These are phyloP conservation scores for Panthera leo DNA, from an alignment of 2,113 vertebrate species.

Conservation along the genomic window DNA sequence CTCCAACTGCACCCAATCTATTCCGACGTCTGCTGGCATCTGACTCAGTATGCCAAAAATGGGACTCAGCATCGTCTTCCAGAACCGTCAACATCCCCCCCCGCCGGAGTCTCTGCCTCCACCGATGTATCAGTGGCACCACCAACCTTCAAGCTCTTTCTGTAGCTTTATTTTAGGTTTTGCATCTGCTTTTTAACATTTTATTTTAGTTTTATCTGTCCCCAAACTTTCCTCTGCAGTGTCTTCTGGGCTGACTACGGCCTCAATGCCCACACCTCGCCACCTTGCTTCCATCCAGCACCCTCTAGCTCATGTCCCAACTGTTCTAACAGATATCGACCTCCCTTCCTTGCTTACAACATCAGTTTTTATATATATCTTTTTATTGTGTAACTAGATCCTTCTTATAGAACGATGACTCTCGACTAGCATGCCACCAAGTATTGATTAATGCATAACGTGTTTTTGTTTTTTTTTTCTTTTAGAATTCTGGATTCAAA, in stretches of 20 bases:
- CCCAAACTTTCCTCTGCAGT: background rate
- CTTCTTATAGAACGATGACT: background rate
- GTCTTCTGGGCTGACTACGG: background rate
- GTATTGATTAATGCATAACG: background rate
- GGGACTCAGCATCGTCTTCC: background rate
- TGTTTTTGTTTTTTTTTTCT: background rate
- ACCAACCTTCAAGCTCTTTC: background rate
- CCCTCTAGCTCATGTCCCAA: background rate
- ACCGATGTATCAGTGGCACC: background rate
- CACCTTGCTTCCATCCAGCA: accelerated
- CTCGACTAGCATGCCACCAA: background rate
- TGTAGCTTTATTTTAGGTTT: constrained; percentile 25
- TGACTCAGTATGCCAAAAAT: background rate
- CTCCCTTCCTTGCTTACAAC: background rate
- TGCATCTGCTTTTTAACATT: background rate
- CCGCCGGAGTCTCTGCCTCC: background rate
- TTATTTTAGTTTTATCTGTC: background rate
- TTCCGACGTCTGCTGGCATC: background rate
- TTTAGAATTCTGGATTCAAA: background rate
- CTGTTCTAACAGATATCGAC: background rate
- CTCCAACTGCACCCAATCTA: background rate
- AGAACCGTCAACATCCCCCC: background rate
- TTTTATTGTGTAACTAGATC: background rate
- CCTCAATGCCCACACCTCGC: background rate
- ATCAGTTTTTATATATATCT: background rate